These are phyloP conservation scores for Huso huso DNA, from an alignment of 2,797 vertebrate genomes.

Conservation along the genomic window DNA sequence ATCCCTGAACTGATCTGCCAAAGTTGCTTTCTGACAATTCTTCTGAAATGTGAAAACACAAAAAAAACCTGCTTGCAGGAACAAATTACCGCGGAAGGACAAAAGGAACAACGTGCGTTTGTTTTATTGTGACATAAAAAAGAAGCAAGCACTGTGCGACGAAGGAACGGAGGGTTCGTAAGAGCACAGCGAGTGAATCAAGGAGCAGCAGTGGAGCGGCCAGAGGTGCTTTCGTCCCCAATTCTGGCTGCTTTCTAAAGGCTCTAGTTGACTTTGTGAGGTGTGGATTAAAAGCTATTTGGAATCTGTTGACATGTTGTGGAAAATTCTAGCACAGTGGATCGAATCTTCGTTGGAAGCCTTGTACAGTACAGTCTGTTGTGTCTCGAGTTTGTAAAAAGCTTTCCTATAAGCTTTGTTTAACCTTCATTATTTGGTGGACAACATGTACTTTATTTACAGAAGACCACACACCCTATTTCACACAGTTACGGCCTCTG, in stretches of 20 bases:
- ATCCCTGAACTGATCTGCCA: constrained; percentile 56
- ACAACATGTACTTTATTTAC: too few species aligned
- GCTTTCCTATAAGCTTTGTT: constrained; percentile 60
- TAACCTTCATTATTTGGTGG: not conserved
- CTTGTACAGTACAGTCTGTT: constrained; percentile 51
- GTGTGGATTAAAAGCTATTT: constrained; percentile 33
- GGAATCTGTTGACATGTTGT: constrained; percentile 44
- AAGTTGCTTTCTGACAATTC: constrained; percentile 79
- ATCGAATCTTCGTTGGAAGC: constrained; percentile 59
- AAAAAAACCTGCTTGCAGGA: constrained; percentile 28
- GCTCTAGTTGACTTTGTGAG: constrained; percentile 39
- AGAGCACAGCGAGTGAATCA: constrained; percentile 25
- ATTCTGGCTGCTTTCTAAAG: constrained; percentile 45
- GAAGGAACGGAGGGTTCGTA: too few species aligned
- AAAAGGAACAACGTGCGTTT: constrained; percentile 62
- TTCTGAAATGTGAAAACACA: constrained; percentile 48
- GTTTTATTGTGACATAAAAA: constrained; percentile 34
- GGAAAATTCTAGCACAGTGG: constrained; percentile 43
- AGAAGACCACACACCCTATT: too few species aligned
- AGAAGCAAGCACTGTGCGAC: too few species aligned
- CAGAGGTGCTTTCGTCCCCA: constrained; percentile 56
- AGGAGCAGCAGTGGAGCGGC: constrained; percentile 44
- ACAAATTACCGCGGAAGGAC: constrained; percentile 45
- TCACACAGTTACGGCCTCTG: too few species aligned
- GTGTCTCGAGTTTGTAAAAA: constrained; percentile 53